Conservation (phyloP, 2,113 vertebrate genomes). For the Aix galericulata region DNA sequence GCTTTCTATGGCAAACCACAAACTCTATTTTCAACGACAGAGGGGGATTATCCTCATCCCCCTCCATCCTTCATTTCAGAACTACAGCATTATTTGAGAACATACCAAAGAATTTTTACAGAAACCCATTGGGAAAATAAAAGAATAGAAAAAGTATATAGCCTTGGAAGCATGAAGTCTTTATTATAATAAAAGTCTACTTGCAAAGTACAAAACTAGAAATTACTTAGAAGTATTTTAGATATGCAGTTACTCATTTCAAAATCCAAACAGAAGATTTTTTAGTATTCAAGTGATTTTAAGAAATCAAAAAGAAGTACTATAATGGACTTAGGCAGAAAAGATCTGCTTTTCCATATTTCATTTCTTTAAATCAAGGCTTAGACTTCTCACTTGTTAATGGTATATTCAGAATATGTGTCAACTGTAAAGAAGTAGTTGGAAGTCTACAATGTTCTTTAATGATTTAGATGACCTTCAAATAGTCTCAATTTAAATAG, state of each 20-base stretch:
- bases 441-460: background rate
- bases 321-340: background rate
- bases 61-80: background rate
- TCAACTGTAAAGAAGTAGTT: background rate
- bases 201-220: background rate
- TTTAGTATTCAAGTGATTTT: background rate
- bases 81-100: background rate
- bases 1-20: background rate
- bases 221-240: background rate
- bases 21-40: background rate
- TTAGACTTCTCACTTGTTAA: no score
- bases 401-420: no score
- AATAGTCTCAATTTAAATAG: background rate
- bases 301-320: background rate
- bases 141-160: background rate
- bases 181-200: background rate
- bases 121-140: background rate
- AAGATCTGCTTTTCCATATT: background rate
- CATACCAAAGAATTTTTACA: background rate
- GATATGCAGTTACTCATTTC: background rate
- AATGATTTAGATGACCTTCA: background rate
- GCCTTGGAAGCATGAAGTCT: background rate
- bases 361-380: background rate
- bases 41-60: background rate
- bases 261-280: background rate